Percentiles rank a stretch among this genome's conserved stretches.
These are phyloP conservation scores for Rhopalosiphum maidis DNA, from an alignment of 1,140 invertebrate genomes.

Conservation along the genomic window DNA sequence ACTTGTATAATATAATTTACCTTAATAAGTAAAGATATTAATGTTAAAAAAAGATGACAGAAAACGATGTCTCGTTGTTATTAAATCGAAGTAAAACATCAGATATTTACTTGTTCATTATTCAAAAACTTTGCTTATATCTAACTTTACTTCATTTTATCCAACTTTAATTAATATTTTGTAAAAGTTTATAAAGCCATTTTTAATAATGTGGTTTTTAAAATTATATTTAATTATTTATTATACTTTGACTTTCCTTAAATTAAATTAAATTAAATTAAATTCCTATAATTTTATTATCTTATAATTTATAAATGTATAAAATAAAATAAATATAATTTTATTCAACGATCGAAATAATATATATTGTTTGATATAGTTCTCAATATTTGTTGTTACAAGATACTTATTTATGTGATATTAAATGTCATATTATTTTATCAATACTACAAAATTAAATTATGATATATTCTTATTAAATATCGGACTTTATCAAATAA, in stretches of 20 bases:
- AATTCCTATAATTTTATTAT: not conserved
- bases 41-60: not conserved
- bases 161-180: conserved; percentile 13
- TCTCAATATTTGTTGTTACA: not conserved
- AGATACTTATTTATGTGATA: not conserved
- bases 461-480: not conserved
- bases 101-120: not conserved
- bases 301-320: not conserved
- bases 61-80: not conserved
- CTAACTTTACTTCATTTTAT: not conserved
- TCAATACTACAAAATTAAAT: not conserved
- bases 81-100: not conserved
- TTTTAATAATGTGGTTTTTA: not conserved
- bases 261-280: no score
- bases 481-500: not conserved
- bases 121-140: not conserved
- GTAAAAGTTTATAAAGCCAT: not conserved
- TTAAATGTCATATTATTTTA: not conserved
- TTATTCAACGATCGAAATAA: not conserved
- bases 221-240: not conserved
- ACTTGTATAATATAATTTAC: not conserved
- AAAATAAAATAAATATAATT: not conserved
- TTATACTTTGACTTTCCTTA: not conserved
- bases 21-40: not conserved
- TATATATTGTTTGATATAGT: not conserved